Evolutionary conservation across 1,140 invertebrate genomes (phyloP).

Genomic region (Brachystomella parvula): DNA sequence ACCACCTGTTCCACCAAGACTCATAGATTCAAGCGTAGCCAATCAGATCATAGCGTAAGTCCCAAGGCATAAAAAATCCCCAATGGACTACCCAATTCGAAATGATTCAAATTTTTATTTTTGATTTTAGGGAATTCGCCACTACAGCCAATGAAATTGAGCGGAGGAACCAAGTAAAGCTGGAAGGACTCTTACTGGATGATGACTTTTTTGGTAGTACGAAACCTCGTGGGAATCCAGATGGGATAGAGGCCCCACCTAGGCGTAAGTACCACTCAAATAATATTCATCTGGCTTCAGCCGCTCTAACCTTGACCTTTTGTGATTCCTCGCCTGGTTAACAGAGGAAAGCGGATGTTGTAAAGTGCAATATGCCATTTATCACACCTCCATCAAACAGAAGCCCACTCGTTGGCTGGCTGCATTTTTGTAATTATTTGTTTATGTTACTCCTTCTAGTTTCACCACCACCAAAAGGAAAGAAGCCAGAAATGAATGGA

Average conservation of each 20-base stretch:
- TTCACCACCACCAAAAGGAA: conserved; percentile 66
- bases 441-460: conserved; percentile 49
- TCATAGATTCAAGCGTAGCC: conserved; percentile 46
- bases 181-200: conserved; percentile 67
- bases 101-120: conserved; percentile 14
- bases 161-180: conserved; percentile 52
- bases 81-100: too few relatives aligned
- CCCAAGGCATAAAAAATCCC: not conserved
- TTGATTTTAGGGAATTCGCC: conserved; percentile 31
- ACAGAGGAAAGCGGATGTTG: not conserved
- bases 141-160: conserved; percentile 37
- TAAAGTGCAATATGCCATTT: not conserved
- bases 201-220: conserved; percentile 66
- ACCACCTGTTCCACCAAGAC: conserved; percentile 53
- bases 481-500: conserved; percentile 12
- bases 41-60: conserved; percentile 39
- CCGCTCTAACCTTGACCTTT: not conserved
- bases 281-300: not conserved
- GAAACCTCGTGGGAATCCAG: conserved; percentile 43
- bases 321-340: not conserved
- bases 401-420: not conserved
- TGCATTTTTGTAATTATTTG: conserved; percentile 14
- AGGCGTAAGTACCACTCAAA: conserved; percentile 27
- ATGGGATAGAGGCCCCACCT: conserved; percentile 43
- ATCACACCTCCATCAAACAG: not conserved